Evolutionary conservation across 2,113 vertebrate species (phyloP).

Genomic region (Phylloscopus whistleri): DNA sequence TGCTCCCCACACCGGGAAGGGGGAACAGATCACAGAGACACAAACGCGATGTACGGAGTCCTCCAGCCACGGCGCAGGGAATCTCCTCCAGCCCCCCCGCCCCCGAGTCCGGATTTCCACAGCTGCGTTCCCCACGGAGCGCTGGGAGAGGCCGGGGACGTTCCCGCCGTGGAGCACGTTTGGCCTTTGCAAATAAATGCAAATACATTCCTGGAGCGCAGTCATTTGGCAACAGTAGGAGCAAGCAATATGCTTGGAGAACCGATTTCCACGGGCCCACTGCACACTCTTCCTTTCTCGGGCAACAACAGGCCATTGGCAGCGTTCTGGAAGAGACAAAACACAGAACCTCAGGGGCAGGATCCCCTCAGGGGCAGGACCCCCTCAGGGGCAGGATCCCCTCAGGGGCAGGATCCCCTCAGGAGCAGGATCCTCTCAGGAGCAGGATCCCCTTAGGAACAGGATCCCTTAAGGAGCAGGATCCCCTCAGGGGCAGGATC

Average conservation of each 20-base stretch:
- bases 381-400: rapidly evolving
- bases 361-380: rapidly evolving
- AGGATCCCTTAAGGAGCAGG: rapidly evolving
- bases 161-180: neutral
- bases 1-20: neutral
- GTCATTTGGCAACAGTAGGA: slow-evolving; percentile 58
- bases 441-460: rapidly evolving
- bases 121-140: neutral
- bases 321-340: slow-evolving; percentile 42
- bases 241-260: slow-evolving; percentile 83
- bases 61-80: too few relatives aligned
- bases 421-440: rapidly evolving
- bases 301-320: slow-evolving; percentile 18
- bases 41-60: neutral
- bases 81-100: neutral
- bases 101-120: neutral
- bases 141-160: neutral
- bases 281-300: slow-evolving; percentile 22
- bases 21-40: neutral
- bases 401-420: rapidly evolving
- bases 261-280: slow-evolving; percentile 55
- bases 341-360: neutral
- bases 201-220: slow-evolving; percentile 31
- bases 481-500: rapidly evolving
- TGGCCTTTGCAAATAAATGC: slow-evolving; percentile 64